Evolutionary conservation across 2,888 invertebrate genomes (phyloP).

Genomic region (Drosophila vallismaia): DNA sequence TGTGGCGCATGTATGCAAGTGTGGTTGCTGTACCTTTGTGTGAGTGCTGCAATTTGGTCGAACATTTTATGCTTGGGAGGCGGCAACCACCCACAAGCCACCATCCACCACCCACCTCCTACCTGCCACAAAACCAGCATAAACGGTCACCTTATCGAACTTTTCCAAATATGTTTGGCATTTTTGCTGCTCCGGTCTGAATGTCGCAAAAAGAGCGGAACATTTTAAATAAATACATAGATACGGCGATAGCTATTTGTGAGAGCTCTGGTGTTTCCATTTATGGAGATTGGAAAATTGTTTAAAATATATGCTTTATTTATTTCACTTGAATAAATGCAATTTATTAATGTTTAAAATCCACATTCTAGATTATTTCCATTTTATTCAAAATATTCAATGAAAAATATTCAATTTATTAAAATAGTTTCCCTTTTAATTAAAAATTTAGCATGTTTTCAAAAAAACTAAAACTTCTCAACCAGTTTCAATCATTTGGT

Average conservation of each 20-base stretch:
- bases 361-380: background rate
- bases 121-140: slow-evolving; percentile 23
- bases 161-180: slow-evolving; percentile 50
- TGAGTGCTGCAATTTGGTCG: slow-evolving; percentile 67
- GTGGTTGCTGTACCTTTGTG: slow-evolving; percentile 58
- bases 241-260: slow-evolving; percentile 4
- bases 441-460: no score
- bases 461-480: background rate
- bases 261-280: slow-evolving; percentile 11
- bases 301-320: background rate
- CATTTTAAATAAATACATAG: slow-evolving; percentile 68
- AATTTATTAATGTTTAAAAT: background rate
- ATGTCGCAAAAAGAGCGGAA: slow-evolving; percentile 61
- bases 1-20: slow-evolving; percentile 18
- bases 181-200: slow-evolving; percentile 23
- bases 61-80: slow-evolving; percentile 65
- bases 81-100: slow-evolving; percentile 26
- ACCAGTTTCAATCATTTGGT: background rate
- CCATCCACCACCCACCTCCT: slow-evolving; percentile 9
- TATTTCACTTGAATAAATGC: background rate
- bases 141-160: slow-evolving; percentile 67
- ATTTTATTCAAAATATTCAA: background rate
- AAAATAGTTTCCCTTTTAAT: background rate
- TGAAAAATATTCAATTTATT: background rate
- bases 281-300: slow-evolving; percentile 10